Conservation (phyloP, 2,113 vertebrate genomes). For the Lonchura striata region DNA sequence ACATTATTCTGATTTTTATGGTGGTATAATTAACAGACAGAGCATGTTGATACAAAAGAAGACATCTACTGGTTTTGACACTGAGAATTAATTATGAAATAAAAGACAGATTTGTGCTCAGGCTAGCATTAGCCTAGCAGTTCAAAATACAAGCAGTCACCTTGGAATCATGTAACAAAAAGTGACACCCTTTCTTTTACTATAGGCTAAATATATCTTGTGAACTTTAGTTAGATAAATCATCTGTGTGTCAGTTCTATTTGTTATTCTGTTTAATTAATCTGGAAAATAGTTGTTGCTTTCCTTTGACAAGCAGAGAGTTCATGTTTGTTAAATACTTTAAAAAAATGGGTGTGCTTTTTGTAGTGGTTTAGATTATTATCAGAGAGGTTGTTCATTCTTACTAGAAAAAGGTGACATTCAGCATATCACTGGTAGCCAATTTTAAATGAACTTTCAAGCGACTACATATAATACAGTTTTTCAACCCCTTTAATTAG, state of each 20-base stretch:
- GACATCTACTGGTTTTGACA: constrained; percentile 75
- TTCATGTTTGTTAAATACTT: constrained; percentile 83
- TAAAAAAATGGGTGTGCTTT: neutral
- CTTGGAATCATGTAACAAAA: constrained; percentile 72
- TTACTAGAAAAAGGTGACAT: constrained; percentile 84
- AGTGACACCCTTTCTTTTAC: constrained; percentile 68
- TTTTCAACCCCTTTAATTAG: constrained; percentile 65
- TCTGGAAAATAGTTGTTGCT: constrained; percentile 61
- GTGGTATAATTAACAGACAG: constrained; percentile 70
- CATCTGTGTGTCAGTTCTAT: constrained; percentile 52
- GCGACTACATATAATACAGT: constrained; percentile 48
- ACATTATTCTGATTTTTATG: constrained; percentile 15
- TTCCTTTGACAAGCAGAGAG: constrained; percentile 44
- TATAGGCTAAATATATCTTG: constrained; percentile 58
- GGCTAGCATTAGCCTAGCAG: constrained; percentile 73
- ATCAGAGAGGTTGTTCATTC: constrained; percentile 89
- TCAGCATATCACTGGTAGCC: constrained; percentile 69
- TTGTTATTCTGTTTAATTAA: constrained; percentile 67
- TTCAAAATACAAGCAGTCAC: constrained; percentile 76
- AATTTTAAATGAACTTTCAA: constrained; percentile 70
- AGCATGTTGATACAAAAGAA: constrained; percentile 59
- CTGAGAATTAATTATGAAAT: constrained; percentile 78
- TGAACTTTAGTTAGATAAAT: constrained; percentile 68
- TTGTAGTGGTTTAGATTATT: constrained; percentile 80
- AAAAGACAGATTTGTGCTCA: constrained; percentile 76